phyloP scores from a whole-genome alignment of 2,113 vertebrate species.

The Natator depressus region DNA sequence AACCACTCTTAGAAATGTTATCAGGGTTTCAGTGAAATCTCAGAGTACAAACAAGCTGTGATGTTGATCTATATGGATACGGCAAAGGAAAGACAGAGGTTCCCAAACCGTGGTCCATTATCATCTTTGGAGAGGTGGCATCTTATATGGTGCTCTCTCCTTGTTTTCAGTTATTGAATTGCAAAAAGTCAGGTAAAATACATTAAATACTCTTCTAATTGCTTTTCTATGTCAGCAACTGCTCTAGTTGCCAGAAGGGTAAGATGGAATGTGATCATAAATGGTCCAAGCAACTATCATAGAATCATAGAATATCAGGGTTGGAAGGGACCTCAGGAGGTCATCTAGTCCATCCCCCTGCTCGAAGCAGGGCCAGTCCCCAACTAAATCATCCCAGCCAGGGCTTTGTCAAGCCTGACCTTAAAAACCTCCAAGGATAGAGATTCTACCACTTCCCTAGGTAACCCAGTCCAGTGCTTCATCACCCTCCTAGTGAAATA shows the following conservation, averaged over 20 bases:
- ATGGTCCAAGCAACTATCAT: neutral
- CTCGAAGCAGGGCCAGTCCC: no score
- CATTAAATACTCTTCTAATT: neutral
- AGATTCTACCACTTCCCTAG: no score
- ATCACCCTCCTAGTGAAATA: no score
- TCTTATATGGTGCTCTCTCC: neutral
- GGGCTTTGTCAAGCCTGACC: no score
- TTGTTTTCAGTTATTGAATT: neutral
- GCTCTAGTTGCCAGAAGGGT: neutral
- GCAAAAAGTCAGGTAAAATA: neutral
- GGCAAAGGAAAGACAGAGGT: neutral
- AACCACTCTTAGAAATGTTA: neutral
- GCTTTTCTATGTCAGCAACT: neutral
- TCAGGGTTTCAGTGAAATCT: neutral
- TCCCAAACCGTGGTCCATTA: neutral
- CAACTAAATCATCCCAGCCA: no score
- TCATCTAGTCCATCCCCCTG: no score
- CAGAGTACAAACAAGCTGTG: neutral
- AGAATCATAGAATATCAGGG: no score
- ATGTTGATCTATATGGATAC: neutral
- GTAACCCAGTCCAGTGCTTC: no score
- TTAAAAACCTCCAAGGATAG: no score
- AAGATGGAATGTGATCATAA: neutral
- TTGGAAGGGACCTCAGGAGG: no score
- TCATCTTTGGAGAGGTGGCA: neutral